Base-by-base conservation (phyloP, 2,797 vertebrate species). In the Chaetodon trifasciatus region DNA sequence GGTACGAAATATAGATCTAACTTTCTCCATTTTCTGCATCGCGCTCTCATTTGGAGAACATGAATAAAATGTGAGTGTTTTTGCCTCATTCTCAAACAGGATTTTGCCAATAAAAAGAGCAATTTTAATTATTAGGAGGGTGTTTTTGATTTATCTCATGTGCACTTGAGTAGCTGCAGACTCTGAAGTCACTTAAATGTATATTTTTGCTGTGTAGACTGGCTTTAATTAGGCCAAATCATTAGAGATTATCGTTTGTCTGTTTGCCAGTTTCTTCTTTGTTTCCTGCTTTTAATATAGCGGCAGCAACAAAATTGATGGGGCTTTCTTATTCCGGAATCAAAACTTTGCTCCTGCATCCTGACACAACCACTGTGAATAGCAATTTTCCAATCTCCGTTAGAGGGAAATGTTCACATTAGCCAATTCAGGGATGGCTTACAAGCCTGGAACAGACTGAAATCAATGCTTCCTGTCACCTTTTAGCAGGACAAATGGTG, bases 391-490 rank as follows among this genome's bases (percentile, higher is more conserved):
- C 80, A 72, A 79, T 86, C 78, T 83, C 55, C 19, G 28, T 76
- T 78, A 63, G 63, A 62, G 78, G 79, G 79, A 86, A 87, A 80
- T 73, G 49, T 82, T 84, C 75, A 76, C 82, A 88, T 90, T 87
- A 90, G 82, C 89, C 86, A 90, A 85, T 93, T 89, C 55, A 21
- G 76, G 82, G 82, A 86, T 85, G 78, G 80, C 78, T 87, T 89
- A 85, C 86, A 88, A 80, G 86, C 80, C 74, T 82, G 88, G 83
- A 85, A 82, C 89, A 83, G 90, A 66, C 89, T 85, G 85, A 87
- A 94, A 94, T 94, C 93, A 92, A 94, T 95, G 92, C 92, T 92
- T 92, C 90, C 91, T 93, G 93, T 94, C 93, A 95, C 94, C 91
- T 95, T 92, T 96, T 87, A 94, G 88, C 93, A 93, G 92, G 91